Conservation (phyloP, 2,888 invertebrate genomes). For the Epinotia nisella region DNA sequence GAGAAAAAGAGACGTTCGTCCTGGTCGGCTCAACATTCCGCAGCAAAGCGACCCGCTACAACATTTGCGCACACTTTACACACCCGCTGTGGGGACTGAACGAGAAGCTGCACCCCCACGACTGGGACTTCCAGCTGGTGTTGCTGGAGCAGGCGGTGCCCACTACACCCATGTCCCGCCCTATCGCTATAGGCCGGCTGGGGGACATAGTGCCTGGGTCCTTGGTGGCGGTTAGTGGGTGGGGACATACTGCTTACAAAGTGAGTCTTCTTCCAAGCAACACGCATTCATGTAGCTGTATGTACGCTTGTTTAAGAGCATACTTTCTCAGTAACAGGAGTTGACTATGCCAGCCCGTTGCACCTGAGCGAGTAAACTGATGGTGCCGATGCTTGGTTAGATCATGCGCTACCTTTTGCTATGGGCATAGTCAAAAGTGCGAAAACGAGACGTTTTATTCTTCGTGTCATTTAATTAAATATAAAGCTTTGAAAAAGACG, state of each 20-base stretch:
- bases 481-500: no score
- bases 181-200: constrained; percentile 68
- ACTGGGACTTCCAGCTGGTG: constrained; percentile 75
- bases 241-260: constrained; percentile 70
- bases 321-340: no score
- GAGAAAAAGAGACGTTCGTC: constrained; percentile 61
- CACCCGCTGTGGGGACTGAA: constrained; percentile 65
- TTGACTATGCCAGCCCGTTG: no score
- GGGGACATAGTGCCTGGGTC: constrained; percentile 59
- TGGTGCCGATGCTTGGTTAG: no score
- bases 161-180: constrained; percentile 59
- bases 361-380: no score
- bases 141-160: constrained; percentile 68
- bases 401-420: no score
- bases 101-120: constrained; percentile 59
- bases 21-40: constrained; percentile 68
- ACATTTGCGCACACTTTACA: constrained; percentile 71
- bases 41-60: constrained; percentile 56
- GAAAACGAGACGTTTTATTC: no score
- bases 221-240: constrained; percentile 66
- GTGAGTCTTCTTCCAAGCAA: constrained; percentile 51
- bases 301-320: not conserved
- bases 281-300: not conserved
- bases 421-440: no score
- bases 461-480: no score